These are phyloP conservation scores for Pristiophorus japonicus DNA, from an alignment of 2,113 vertebrate genomes.

Conservation along the genomic window DNA sequence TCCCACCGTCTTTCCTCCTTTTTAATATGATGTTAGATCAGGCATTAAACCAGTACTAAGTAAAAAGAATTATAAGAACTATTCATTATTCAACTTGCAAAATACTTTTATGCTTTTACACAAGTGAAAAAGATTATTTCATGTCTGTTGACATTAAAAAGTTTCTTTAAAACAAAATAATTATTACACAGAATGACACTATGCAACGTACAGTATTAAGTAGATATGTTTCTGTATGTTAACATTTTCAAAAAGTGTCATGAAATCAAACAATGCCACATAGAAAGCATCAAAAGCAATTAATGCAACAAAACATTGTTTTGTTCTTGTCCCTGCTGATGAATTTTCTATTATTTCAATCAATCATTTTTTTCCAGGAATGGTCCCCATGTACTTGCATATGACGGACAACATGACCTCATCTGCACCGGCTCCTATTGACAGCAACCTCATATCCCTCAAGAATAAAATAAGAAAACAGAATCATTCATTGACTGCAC, in stretches of 20 bases:
- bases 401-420: slow-evolving; percentile 78
- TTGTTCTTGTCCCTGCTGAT: background rate
- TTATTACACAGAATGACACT: background rate
- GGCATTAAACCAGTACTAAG: background rate
- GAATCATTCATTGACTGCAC: background rate
- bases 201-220: background rate
- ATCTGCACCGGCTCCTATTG: slow-evolving; percentile 65
- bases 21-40: background rate
- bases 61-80: background rate
- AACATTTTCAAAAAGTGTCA: background rate
- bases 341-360: background rate
- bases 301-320: background rate
- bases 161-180: background rate
- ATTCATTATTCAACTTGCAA: background rate
- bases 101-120: background rate
- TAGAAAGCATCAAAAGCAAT: background rate
- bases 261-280: background rate
- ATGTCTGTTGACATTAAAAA: background rate
- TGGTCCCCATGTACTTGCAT: slow-evolving; percentile 70
- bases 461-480: slow-evolving; percentile 26
- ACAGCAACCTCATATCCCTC: slow-evolving; percentile 66
- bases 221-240: background rate
- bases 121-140: background rate
- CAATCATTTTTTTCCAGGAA: slow-evolving; percentile 59
- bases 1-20: background rate